Conservation (phyloP, 1,140 invertebrate genomes). For the Cephus cinctus region DNA sequence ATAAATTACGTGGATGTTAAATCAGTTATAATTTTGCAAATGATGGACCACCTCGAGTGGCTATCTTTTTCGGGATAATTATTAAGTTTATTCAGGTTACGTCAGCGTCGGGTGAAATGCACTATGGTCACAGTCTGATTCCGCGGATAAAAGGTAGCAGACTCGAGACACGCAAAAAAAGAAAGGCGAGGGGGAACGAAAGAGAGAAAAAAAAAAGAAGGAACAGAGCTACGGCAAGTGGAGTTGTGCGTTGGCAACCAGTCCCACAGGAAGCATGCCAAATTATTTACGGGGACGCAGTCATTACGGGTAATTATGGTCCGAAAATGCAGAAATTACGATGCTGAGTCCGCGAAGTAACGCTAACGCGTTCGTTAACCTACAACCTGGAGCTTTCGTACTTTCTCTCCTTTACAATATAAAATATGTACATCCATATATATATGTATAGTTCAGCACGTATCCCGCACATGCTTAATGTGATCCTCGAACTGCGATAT, state of each 20-base stretch:
- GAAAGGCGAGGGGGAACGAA: background rate
- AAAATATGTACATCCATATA: too few species aligned
- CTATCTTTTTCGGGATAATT: too few species aligned
- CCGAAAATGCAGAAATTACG: constrained; percentile 11
- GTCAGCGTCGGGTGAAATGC: constrained; percentile 21
- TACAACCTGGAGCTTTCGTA: constrained; percentile 19
- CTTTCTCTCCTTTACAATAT: too few species aligned
- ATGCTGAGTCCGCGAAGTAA: background rate
- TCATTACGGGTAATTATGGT: constrained; percentile 22
- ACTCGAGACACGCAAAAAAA: background rate
- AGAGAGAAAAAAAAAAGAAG: background rate
- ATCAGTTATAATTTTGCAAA: too few species aligned
- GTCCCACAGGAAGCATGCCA: constrained; percentile 9
- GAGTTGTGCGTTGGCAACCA: background rate
- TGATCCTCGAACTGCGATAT: too few species aligned
- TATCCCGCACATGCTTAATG: too few species aligned
- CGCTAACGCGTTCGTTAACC: constrained; percentile 21
- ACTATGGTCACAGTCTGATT: constrained; percentile 29
- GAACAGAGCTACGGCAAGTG: background rate
- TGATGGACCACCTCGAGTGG: too few species aligned
- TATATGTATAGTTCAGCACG: too few species aligned
- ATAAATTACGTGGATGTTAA: too few species aligned
- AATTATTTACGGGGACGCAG: constrained; percentile 10
- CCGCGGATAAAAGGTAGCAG: constrained; percentile 9
- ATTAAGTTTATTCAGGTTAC: too few species aligned